Evolutionary conservation across 2,888 invertebrate species (phyloP).

Genomic region (Baccha elongata): DNA sequence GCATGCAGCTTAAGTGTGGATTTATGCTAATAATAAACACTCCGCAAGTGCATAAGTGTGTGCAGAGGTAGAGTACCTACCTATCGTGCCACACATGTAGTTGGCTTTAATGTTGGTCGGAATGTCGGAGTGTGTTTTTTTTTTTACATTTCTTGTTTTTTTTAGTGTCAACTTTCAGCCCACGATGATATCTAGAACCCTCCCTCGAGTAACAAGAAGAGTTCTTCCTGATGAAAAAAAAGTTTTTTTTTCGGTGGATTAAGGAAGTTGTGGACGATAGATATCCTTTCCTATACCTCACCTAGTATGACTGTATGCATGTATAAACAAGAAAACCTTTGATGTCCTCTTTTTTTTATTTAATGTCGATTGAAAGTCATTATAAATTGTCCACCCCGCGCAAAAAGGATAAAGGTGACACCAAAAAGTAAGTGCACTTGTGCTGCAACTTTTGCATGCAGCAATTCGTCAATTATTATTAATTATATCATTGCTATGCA

Average conservation of each 20-base stretch:
- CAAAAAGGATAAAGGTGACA: constrained; percentile 39
- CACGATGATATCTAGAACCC: constrained; percentile 40
- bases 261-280: constrained; percentile 30
- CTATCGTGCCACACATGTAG: constrained; percentile 49
- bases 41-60: constrained; percentile 71
- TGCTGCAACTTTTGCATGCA: constrained; percentile 15
- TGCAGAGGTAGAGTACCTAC: constrained; percentile 45
- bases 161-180: constrained; percentile 69
- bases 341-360: constrained; percentile 19
- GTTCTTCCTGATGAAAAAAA: constrained; percentile 22
- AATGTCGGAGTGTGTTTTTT: constrained; percentile 29
- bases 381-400: constrained; percentile 4
- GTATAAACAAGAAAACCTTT: constrained; percentile 23
- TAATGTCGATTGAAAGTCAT: constrained; percentile 13
- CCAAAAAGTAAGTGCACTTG: not conserved
- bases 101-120: constrained; percentile 53
- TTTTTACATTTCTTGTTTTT: constrained; percentile 32
- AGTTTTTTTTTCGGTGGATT: constrained; percentile 44
- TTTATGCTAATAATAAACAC: constrained; percentile 75
- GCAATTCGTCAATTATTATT: constrained; percentile 64
- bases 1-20: constrained; percentile 74
- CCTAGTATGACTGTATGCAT: constrained; percentile 1
- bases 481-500: constrained; percentile 51
- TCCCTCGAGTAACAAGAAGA: not conserved
- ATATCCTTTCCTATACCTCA: constrained; percentile 6